Base-by-base conservation (phyloP, 1,140 invertebrate genomes). In the Aleiodes sp. region DNA sequence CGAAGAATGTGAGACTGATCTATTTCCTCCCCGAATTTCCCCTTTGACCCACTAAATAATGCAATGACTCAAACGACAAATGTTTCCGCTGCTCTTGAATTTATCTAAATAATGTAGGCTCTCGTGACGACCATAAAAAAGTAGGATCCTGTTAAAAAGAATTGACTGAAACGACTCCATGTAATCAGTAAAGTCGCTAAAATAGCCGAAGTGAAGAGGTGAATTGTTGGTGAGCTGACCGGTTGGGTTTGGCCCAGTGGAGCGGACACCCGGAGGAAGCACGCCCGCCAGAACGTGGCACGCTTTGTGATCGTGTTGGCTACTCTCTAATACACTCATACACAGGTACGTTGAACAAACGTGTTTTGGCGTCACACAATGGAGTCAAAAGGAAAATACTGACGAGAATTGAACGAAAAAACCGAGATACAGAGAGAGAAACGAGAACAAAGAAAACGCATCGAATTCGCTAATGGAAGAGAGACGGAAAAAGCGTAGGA, bases 221-320 rank as follows among this genome's bases (percentile, higher is more conserved):
- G 46, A 52, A 9, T 64, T 43, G 69, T 39, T 60, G 71, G 76
- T 79, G 80, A 80, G 80, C 75, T 83, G 80, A 81, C 79, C 80
- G 81, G 76, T 80, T 83, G 80, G 82, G 46, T 79, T 82, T 86
- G 84, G 84, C 84, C 83, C 84, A 86, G 74, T 86, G 83, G 84
- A 86, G 84, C 84, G 84, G 75, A 85, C 82, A 85, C 84, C 84
- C 84, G 84, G 83, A 85, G 84, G 84, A 86, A 86, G 82, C 83
- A 84, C 83, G 79, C 75, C 82, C 82, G 82, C 78, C 84, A 79
- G 84, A 84, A 84, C 81, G 81, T 83, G 82, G 82, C 84, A 84
- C 84, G 83, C 82, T 86, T 84, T 82, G 83, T 84, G 81, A 78
- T 8, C 46, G 46, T 52, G 46, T 52, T 52, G 46, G 46, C 46